These are phyloP conservation scores for Bos javanicus DNA, from an alignment of 2,113 vertebrate genomes.

Conservation along the genomic window DNA sequence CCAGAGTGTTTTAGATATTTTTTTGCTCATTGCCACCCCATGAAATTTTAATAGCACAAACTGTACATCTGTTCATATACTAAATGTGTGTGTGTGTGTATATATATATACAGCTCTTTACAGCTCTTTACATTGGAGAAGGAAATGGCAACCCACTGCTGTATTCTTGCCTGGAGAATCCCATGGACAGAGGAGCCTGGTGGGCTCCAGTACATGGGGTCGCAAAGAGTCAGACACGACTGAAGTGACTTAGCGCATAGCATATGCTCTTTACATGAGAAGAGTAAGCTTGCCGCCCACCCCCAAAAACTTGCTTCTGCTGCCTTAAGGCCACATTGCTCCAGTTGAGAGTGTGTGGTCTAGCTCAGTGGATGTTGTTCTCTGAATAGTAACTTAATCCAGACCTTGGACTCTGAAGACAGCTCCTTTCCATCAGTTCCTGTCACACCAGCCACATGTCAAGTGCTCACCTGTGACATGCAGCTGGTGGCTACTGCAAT, in stretches of 20 bases:
- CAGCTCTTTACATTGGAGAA: background rate
- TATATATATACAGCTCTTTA: background rate
- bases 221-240: fast-evolving
- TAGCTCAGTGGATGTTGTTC: background rate
- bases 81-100: background rate
- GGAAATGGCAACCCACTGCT: background rate
- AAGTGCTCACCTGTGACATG: background rate
- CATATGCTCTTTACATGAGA: background rate
- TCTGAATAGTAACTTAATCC: background rate
- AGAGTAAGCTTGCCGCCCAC: background rate
- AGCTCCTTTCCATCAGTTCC: background rate
- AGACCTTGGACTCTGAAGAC: background rate
- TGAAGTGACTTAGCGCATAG: background rate
- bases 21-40: background rate
- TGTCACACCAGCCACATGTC: background rate
- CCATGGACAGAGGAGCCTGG: background rate
- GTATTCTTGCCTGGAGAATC: background rate
- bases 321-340: background rate
- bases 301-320: background rate
- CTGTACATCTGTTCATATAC: background rate
- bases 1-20: background rate
- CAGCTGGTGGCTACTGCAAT: background rate
- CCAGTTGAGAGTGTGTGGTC: background rate
- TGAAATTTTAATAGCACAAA: background rate
- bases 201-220: background rate